These are phyloP conservation scores for Stichodactyla helianthus DNA, from an alignment of 64 coral and sea anemone species.

Conservation along the genomic window DNA sequence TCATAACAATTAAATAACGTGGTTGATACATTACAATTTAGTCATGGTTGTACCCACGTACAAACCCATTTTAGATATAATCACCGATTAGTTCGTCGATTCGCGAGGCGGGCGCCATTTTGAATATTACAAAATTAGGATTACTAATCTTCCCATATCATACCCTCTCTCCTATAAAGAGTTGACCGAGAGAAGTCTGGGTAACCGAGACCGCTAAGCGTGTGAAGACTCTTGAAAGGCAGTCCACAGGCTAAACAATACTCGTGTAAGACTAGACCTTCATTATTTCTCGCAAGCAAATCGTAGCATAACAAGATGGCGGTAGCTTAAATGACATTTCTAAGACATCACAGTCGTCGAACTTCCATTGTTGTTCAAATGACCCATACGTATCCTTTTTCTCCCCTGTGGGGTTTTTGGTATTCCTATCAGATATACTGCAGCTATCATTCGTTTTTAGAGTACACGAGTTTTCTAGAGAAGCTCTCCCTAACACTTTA, in stretches of 20 bases:
- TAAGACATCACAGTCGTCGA: slow-evolving; percentile 1
- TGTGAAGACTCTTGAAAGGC: not conserved
- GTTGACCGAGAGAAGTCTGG: no score
- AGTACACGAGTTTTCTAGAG: not conserved
- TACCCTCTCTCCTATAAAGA: no score
- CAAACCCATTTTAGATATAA: no score
- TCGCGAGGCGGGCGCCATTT: no score
- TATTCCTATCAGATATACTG: not conserved
- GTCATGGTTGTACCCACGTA: no score
- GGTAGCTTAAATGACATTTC: slow-evolving; percentile 67
- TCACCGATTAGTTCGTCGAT: no score
- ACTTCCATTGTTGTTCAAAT: not conserved
- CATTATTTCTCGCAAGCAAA: slow-evolving; percentile 77
- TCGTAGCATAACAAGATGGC: slow-evolving; percentile 78
- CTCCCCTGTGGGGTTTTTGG: not conserved
- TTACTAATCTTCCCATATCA: no score
- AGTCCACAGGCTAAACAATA: not conserved
- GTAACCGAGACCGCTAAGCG: no score
- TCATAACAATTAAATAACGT: no score
- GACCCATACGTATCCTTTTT: not conserved
- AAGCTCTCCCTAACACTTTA: not conserved
- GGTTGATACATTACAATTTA: no score
- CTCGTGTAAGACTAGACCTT: slow-evolving; percentile 31
- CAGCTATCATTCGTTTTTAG: not conserved
- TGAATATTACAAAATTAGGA: no score